phyloP scores from a whole-genome alignment of 2,113 vertebrate species.

The Eudyptes chrysolophus region DNA sequence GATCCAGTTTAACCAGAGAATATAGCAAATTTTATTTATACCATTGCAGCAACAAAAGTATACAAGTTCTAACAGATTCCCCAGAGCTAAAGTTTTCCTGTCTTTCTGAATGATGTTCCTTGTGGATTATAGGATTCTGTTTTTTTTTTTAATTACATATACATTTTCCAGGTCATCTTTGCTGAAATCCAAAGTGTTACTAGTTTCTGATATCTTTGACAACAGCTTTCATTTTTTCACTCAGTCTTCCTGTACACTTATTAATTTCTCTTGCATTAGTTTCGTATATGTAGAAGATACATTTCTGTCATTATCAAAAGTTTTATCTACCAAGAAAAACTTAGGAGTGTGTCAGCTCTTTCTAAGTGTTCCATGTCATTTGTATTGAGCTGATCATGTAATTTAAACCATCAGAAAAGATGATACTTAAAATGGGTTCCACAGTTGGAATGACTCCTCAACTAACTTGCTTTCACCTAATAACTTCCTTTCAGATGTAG shows the following conservation, averaged over 20 bases:
- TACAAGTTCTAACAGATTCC: not conserved
- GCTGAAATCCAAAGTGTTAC: not conserved
- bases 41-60: not conserved
- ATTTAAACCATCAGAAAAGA: not conserved
- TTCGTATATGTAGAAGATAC: not conserved
- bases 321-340: not conserved
- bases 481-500: not conserved
- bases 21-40: not conserved
- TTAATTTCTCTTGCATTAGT: not conserved
- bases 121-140: not conserved
- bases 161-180: not conserved
- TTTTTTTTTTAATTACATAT: not conserved
- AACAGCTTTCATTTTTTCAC: not conserved
- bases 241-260: not conserved
- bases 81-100: not conserved
- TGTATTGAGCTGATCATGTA: not conserved
- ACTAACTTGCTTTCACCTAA: not conserved
- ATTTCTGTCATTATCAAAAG: not conserved
- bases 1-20: not conserved
- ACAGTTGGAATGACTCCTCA: not conserved
- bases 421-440: not conserved
- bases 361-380: not conserved
- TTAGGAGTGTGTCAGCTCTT: not conserved
- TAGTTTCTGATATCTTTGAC: slow-evolving; percentile 10
- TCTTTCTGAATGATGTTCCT: not conserved